phyloP scores from a whole-genome alignment of 2,113 vertebrate genomes.

The Trematocara nigrifrons region DNA sequence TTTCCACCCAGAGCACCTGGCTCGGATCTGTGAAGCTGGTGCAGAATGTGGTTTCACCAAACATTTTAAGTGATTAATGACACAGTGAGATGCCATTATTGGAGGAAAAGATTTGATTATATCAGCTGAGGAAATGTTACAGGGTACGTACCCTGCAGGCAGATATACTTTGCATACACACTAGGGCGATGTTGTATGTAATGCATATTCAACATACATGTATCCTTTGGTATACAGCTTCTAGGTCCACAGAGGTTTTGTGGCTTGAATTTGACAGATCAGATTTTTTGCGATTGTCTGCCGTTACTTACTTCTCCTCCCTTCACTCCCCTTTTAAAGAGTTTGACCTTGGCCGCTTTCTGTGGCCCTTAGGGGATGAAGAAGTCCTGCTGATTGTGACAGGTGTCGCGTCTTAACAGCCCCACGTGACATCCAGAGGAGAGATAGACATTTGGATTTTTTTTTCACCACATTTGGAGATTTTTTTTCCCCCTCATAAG shows the following conservation, averaged over 20 bases:
- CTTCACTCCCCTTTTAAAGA: conserved; percentile 37
- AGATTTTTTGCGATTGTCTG: conserved; percentile 51
- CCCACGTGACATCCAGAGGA: conserved; percentile 53
- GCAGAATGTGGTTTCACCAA: neutral
- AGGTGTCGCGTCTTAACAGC: conserved; percentile 60
- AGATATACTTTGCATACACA: neutral
- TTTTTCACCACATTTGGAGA: neutral
- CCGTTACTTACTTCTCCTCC: conserved; percentile 50
- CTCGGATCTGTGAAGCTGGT: neutral
- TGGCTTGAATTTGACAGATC: conserved; percentile 34
- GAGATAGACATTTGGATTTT: conserved; percentile 42
- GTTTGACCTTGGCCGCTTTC: conserved; percentile 65
- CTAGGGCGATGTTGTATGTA: neutral
- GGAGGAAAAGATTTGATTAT: neutral
- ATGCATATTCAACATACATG: neutral
- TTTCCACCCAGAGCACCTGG: neutral
- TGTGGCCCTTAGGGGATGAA: conserved; percentile 41
- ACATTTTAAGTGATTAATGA: neutral
- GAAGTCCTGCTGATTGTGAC: conserved; percentile 58
- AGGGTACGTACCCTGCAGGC: neutral
- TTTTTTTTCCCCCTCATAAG: conserved; percentile 35
- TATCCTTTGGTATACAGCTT: neutral
- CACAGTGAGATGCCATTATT: neutral
- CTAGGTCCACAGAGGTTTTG: conserved; percentile 14
- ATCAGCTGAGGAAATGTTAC: neutral